phyloP scores from a whole-genome alignment of 2,888 invertebrate species.

The Anarsia innoxiella region DNA sequence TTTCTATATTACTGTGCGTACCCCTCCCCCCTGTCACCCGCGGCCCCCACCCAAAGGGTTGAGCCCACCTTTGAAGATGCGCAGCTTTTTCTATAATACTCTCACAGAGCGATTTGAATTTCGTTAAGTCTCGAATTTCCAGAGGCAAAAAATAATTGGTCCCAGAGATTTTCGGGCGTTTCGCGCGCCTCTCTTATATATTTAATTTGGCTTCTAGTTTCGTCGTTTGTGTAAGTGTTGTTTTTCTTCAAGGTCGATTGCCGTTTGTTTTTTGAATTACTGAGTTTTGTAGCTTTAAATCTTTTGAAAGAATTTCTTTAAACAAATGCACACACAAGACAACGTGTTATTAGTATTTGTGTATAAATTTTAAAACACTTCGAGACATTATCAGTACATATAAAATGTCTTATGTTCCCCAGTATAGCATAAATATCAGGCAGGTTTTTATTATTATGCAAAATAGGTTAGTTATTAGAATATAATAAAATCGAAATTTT shows the following conservation, averaged over 20 bases:
- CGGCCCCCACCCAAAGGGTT: constrained; percentile 50
- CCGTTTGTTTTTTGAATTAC: constrained; percentile 31
- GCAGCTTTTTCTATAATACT: constrained; percentile 72
- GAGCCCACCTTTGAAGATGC: constrained; percentile 71
- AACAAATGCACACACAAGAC: too few species aligned
- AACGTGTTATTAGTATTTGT: too few species aligned
- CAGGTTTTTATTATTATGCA: too few species aligned
- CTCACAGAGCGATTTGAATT: constrained; percentile 73
- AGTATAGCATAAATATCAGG: too few species aligned
- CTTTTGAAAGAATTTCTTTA: too few species aligned
- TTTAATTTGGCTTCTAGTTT: constrained; percentile 37
- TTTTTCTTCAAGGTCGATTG: constrained; percentile 36
- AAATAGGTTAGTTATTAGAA: too few species aligned
- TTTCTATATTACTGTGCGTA: constrained; percentile 74
- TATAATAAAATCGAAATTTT: too few species aligned
- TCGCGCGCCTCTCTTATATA: constrained; percentile 29
- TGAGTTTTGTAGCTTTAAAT: too few species aligned
- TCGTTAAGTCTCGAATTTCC: constrained; percentile 72
- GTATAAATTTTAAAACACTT: too few species aligned
- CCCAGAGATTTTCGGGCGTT: constrained; percentile 58
- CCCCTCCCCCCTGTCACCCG: constrained; percentile 21
- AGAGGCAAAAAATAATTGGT: constrained; percentile 71
- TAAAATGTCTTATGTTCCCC: too few species aligned
- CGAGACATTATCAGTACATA: too few species aligned
- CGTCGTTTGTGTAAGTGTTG: constrained; percentile 21